These are phyloP conservation scores for Brachionus rubens DNA, from an alignment of 1,140 invertebrate genomes.

Conservation along the genomic window DNA sequence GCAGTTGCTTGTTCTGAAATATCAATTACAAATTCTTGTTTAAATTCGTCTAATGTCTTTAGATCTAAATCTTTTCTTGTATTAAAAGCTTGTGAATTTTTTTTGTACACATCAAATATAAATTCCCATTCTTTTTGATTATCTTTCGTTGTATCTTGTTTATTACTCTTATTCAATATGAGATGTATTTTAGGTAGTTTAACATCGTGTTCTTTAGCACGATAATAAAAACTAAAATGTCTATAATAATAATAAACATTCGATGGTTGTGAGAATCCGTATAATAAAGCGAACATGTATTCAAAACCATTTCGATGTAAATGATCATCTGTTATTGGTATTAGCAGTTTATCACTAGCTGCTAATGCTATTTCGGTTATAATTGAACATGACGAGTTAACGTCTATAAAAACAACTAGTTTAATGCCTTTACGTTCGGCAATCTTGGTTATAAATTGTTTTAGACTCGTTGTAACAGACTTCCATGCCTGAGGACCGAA, in stretches of 20 bases:
- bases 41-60: background rate
- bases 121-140: slow-evolving; percentile 34
- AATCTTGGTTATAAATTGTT: slow-evolving; percentile 26
- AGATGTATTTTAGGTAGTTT: slow-evolving; percentile 34
- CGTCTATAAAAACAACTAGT: slow-evolving; percentile 40
- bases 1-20: background rate
- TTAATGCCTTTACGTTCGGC: slow-evolving; percentile 30
- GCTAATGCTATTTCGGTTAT: slow-evolving; percentile 42
- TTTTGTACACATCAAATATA: slow-evolving; percentile 39
- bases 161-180: background rate
- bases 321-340: slow-evolving; percentile 39
- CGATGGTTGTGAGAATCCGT: slow-evolving; percentile 14
- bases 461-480: slow-evolving; percentile 22
- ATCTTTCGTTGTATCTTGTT: background rate
- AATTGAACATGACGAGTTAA: slow-evolving; percentile 26
- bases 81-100: slow-evolving; percentile 27
- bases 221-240: slow-evolving; percentile 36
- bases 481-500: slow-evolving; percentile 31
- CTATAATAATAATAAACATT: slow-evolving; percentile 45
- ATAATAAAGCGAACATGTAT: slow-evolving; percentile 25
- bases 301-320: slow-evolving; percentile 44
- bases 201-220: slow-evolving; percentile 6
- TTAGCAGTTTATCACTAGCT: background rate
- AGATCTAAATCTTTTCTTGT: background rate
- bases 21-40: slow-evolving; percentile 13